phyloP scores from a whole-genome alignment of 2,888 invertebrate species.

The Drosophila fulvimacula region DNA sequence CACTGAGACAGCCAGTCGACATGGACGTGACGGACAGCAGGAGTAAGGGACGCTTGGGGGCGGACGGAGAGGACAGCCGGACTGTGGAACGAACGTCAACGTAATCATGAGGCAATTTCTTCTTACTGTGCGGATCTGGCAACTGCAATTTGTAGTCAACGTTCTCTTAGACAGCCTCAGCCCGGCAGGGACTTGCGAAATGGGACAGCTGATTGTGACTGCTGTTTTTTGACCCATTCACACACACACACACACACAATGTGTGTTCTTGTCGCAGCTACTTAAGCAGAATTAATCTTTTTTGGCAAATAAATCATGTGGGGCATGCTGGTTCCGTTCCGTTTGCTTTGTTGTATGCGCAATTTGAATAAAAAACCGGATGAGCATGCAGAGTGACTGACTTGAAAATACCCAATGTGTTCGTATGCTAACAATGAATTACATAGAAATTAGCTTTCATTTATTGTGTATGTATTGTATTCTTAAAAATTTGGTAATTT shows the following conservation, averaged over 20 bases:
- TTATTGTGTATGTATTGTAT: no score
- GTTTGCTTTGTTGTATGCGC: slow-evolving; percentile 52
- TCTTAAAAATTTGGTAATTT: no score
- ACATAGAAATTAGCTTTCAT: no score
- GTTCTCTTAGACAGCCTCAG: slow-evolving; percentile 42
- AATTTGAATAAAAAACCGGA: slow-evolving; percentile 59
- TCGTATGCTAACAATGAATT: not conserved
- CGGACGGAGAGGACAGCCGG: slow-evolving; percentile 2
- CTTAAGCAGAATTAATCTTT: slow-evolving; percentile 54
- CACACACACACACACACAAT: slow-evolving; percentile 21
- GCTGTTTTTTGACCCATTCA: slow-evolving; percentile 66
- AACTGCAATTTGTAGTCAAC: slow-evolving; percentile 67
- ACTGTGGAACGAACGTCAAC: slow-evolving; percentile 44
- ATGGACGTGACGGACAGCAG: slow-evolving; percentile 62
- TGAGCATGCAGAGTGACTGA: not conserved
- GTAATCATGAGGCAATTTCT: slow-evolving; percentile 77
- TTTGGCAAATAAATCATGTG: slow-evolving; percentile 71
- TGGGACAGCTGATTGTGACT: slow-evolving; percentile 61
- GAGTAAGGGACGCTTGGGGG: slow-evolving; percentile 5
- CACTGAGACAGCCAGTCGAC: slow-evolving; percentile 70
- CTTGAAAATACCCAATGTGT: slow-evolving; percentile 1
- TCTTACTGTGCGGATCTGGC: slow-evolving; percentile 51
- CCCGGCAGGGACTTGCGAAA: slow-evolving; percentile 41
- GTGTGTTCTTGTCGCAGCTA: slow-evolving; percentile 44
- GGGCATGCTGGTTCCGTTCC: slow-evolving; percentile 52